Percentiles rank a stretch among this genome's conserved stretches.
These are phyloP conservation scores for Pipistrellus pipistrellus DNA, from an alignment of 2,797 vertebrate species.

Conservation along the genomic window DNA sequence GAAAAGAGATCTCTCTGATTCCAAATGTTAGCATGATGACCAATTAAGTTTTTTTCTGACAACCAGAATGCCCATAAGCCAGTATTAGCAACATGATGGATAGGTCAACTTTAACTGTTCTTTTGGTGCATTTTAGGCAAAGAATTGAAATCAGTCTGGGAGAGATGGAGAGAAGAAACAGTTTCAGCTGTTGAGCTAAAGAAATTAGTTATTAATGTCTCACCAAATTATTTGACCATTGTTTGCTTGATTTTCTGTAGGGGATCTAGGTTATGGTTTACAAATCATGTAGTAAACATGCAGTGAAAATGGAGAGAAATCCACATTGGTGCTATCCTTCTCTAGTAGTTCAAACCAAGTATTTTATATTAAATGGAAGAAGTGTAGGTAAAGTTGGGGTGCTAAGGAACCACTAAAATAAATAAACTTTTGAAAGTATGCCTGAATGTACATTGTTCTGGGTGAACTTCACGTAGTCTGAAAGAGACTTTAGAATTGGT, in stretches of 20 bases:
- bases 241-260: not conserved
- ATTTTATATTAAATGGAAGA: not conserved
- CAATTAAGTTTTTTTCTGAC: not conserved
- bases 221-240: not conserved
- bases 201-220: not conserved
- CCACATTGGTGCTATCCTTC: not conserved
- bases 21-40: not conserved
- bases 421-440: not conserved
- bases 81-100: not conserved
- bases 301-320: not conserved
- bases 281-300: not conserved
- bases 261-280: not conserved
- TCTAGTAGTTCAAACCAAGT: not conserved
- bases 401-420: not conserved
- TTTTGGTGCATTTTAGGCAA: not conserved
- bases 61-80: not conserved
- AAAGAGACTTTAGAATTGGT: conserved; percentile 32
- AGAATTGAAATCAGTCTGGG: not conserved
- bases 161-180: not conserved
- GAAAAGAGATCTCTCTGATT: not conserved
- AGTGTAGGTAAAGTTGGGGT: not conserved
- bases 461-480: not conserved
- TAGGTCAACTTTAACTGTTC: not conserved
- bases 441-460: not conserved
- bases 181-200: not conserved